Conservation (phyloP, 2,797 vertebrate genomes). For the Enteromius paludinosus region DNA sequence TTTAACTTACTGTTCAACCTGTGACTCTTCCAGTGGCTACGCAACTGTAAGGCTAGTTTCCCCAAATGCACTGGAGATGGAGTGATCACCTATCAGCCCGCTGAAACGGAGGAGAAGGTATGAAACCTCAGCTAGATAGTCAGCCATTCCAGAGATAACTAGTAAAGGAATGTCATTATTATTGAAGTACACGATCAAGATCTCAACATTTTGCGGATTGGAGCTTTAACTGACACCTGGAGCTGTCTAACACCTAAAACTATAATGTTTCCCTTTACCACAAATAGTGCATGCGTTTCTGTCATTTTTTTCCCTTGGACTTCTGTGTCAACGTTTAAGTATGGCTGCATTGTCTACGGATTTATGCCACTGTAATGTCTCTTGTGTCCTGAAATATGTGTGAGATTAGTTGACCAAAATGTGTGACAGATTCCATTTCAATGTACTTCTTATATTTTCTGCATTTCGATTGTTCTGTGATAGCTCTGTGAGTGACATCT, state of each 20-base stretch:
- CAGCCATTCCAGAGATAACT: not conserved
- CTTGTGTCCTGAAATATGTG: not conserved
- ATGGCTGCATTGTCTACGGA: slow-evolving; percentile 5
- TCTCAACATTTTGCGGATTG: not conserved
- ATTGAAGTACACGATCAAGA: not conserved
- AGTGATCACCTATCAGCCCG: slow-evolving; percentile 88
- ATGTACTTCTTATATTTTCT: slow-evolving; percentile 72
- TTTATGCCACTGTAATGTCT: not conserved
- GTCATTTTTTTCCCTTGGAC: not conserved
- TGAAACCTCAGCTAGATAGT: not conserved
- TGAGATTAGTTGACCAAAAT: slow-evolving; percentile 35
- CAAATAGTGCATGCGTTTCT: slow-evolving; percentile 1
- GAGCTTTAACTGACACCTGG: slow-evolving; percentile 7
- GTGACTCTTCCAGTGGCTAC: slow-evolving; percentile 84
- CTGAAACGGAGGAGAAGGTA: slow-evolving; percentile 94
- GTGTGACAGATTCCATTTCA: slow-evolving; percentile 60
- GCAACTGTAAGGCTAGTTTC: slow-evolving; percentile 91
- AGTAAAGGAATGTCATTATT: not conserved
- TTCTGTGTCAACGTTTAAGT: not conserved
- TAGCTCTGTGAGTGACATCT: slow-evolving; percentile 82
- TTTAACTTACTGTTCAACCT: not conserved
- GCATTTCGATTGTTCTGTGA: slow-evolving; percentile 75
- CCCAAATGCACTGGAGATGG: slow-evolving; percentile 81
- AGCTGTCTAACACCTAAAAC: not conserved
- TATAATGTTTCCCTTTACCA: not conserved